phyloP scores from a whole-genome alignment of 2,113 vertebrate species.

The Conger conger region DNA sequence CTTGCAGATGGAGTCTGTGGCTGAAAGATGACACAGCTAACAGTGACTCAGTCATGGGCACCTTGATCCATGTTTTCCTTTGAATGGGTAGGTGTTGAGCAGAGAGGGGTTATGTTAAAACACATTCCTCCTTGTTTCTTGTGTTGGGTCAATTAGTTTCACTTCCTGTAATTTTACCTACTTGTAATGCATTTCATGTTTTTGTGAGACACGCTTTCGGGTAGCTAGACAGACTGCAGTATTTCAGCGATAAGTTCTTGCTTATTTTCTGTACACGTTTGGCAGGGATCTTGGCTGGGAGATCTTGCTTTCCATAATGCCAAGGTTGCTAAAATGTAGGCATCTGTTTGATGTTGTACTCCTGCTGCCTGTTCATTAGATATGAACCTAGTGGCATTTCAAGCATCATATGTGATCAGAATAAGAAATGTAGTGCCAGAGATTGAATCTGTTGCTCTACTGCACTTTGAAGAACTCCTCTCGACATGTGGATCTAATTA shows the following conservation, averaged over 20 bases:
- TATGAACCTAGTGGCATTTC: neutral
- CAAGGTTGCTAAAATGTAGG: too few species aligned
- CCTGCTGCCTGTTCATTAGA: neutral
- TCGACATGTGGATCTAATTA: neutral
- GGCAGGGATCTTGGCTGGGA: too few species aligned
- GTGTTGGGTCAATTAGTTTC: too few species aligned
- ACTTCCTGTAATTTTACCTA: too few species aligned
- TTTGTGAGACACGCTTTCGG: neutral
- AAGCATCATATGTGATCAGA: neutral
- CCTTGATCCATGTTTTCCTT: conserved; percentile 1
- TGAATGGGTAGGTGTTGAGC: neutral
- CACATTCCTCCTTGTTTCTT: neutral
- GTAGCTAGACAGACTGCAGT: too few species aligned
- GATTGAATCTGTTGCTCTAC: neutral
- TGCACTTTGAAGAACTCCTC: conserved; percentile 1
- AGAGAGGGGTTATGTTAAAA: neutral
- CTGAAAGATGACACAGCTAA: neutral
- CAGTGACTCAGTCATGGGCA: neutral
- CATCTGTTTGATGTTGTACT: neutral
- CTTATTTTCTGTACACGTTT: too few species aligned
- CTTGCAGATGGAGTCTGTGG: neutral
- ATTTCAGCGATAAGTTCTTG: too few species aligned
- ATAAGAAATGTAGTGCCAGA: neutral
- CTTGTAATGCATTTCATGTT: neutral
- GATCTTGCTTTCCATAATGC: too few species aligned